phyloP scores from a whole-genome alignment of 1,140 invertebrate genomes.

The Saccostrea glomerata region DNA sequence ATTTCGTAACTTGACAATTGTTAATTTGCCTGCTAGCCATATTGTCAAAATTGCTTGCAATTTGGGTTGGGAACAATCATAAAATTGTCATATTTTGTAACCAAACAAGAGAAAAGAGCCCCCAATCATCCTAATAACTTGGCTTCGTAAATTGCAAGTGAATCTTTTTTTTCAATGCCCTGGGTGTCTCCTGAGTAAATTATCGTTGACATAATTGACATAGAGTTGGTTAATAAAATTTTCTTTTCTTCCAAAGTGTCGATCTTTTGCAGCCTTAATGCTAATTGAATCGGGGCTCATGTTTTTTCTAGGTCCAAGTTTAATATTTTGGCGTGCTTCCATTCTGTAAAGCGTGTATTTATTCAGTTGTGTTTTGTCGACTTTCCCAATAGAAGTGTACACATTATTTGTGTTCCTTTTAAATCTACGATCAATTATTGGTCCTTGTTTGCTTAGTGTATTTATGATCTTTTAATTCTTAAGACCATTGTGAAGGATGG shows the following conservation, averaged over 20 bases:
- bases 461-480: constrained; percentile 37
- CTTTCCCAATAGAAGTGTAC: constrained; percentile 31
- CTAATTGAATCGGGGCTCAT: constrained; percentile 35
- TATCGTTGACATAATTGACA: not conserved
- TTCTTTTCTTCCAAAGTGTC: not conserved
- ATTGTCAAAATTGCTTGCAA: not conserved
- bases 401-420: constrained; percentile 27
- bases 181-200: not conserved
- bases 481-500: constrained; percentile 34
- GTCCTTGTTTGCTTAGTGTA: constrained; percentile 12
- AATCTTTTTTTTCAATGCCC: constrained; percentile 9
- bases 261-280: constrained; percentile 23
- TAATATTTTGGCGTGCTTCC: constrained; percentile 35
- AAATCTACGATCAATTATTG: constrained; percentile 34
- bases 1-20: not conserved
- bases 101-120: not conserved
- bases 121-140: constrained; percentile 2
- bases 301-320: constrained; percentile 35
- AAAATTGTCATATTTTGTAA: constrained; percentile 19
- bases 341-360: constrained; percentile 19
- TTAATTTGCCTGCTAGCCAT: not conserved
- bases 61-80: not conserved
- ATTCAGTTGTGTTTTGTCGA: constrained; percentile 14
- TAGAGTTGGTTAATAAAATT: not conserved
- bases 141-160: constrained; percentile 5